Base-by-base conservation (phyloP, 2,888 invertebrate genomes). In the Ischnura elegans region DNA sequence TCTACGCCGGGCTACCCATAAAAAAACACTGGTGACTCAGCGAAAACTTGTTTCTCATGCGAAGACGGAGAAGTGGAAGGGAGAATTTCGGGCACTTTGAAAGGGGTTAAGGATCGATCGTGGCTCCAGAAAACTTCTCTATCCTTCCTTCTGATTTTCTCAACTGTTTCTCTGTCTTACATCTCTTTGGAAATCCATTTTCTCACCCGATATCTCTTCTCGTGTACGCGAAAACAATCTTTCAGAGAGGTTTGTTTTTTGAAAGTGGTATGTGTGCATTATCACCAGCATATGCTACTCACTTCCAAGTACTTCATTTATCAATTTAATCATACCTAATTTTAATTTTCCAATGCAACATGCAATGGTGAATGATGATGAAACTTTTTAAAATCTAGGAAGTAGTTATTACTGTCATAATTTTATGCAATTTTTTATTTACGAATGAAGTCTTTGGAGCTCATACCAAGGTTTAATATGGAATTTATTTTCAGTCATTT, bases 101-200 rank as follows among this genome's bases (percentile, higher is more conserved):
- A 4, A 5, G 86, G 25, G 46, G 25, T 46, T 25, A 6, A 45
- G 25, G n/a, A 86, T 86, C 86, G 86, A 86, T 86, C 42, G 45
- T 86, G 86, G 86, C 86, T 86, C 86, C 86, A 46, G 86, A 25
- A 86, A 86, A 86, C 86, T 86, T 86, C 86, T 86, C 46, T 46
- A 21, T 10, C n/a, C 86, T 46, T 43, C 46, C 86, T 10, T 46
- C 76, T n/a, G 51, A 42, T 43, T 51, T 43, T 43, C 85, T 6
- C 25, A 19, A 19, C 42, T 46, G 25, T 19, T 16, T 46, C n/a
- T 43, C 45, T 21, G 4, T 86, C 85, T 16, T 25, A 6, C 25
- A 85, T 25, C 25, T 25, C 45, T 25, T 6, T 45, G 45, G 8
- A 5, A 86, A 45, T 86, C 25, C n/a, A 6, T 2, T 46, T 86